Evolutionary conservation across 2,888 invertebrate species (phyloP).

Genomic region (Hermaeophaga mercurialis): DNA sequence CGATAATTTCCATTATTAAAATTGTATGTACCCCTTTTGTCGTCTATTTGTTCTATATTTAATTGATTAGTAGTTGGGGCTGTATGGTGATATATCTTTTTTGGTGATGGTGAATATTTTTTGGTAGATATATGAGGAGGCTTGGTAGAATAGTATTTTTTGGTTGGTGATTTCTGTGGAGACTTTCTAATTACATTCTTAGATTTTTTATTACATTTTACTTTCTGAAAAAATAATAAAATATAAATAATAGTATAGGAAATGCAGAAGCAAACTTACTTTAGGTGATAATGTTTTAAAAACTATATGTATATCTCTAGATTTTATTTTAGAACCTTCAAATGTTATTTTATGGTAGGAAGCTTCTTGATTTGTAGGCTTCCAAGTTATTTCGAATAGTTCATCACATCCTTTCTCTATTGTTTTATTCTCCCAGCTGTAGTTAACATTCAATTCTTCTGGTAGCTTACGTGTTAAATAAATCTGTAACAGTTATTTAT

Average conservation of each 20-base stretch:
- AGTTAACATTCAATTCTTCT: slow-evolving; percentile 62
- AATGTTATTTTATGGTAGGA: slow-evolving; percentile 67
- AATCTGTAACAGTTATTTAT: too few species aligned
- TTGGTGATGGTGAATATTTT: slow-evolving; percentile 25
- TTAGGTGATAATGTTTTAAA: slow-evolving; percentile 62
- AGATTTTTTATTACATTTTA: not conserved
- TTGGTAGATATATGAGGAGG: slow-evolving; percentile 30
- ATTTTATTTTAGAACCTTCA: slow-evolving; percentile 64
- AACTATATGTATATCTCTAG: slow-evolving; percentile 69
- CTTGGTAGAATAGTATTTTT: slow-evolving; percentile 30
- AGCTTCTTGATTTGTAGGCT: slow-evolving; percentile 63
- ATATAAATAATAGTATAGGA: not conserved
- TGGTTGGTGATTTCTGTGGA: slow-evolving; percentile 33
- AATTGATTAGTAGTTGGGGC: not conserved
- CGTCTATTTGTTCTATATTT: not conserved
- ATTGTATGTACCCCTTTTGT: slow-evolving; percentile 25
- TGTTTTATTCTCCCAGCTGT: slow-evolving; percentile 63
- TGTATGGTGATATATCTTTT: slow-evolving; percentile 10
- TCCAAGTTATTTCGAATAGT: slow-evolving; percentile 68
- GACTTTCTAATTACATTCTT: not conserved
- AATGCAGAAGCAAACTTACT: slow-evolving; percentile 38
- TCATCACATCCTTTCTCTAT: slow-evolving; percentile 63
- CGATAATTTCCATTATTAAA: too few species aligned
- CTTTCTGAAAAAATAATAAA: slow-evolving; percentile 8
- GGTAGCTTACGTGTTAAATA: slow-evolving; percentile 61